These are phyloP conservation scores for Pseudomyrmex gracilis DNA, from an alignment of 1,140 invertebrate genomes.

Conservation along the genomic window DNA sequence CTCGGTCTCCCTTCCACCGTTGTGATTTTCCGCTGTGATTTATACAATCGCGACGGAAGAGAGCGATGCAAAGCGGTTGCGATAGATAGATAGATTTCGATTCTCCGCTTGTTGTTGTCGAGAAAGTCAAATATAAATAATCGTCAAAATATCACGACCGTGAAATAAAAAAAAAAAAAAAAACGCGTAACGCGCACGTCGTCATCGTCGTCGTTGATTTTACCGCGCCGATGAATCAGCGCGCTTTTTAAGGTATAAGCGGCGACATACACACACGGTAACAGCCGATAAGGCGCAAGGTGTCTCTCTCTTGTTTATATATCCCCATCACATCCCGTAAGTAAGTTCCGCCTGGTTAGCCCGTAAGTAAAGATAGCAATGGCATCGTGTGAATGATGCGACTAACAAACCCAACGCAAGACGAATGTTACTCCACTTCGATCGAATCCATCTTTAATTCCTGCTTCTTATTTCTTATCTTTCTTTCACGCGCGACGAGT, in stretches of 20 bases:
- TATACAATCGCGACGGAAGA: slow-evolving; percentile 41
- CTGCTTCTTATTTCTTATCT: no score
- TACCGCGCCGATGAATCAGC: slow-evolving; percentile 54
- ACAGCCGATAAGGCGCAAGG: slow-evolving; percentile 46
- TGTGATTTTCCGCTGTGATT: slow-evolving; percentile 61
- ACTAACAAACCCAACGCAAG: not conserved
- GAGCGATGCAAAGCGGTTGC: slow-evolving; percentile 50
- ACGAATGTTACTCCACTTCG: not conserved
- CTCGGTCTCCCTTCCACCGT: not conserved
- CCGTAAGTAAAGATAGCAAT: slow-evolving; percentile 10
- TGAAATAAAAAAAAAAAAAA: no score
- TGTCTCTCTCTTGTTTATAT: slow-evolving; percentile 30
- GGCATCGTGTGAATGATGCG: slow-evolving; percentile 1
- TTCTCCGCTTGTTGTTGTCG: slow-evolving; percentile 9
- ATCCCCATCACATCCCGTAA: slow-evolving; percentile 43
- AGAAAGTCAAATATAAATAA: no score
- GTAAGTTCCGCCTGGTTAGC: slow-evolving; percentile 45
- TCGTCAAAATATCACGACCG: not conserved
- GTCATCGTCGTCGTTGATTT: slow-evolving; percentile 21
- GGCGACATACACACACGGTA: slow-evolving; percentile 15
- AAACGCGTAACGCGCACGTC: no score
- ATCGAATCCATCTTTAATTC: no score
- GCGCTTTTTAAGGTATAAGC: slow-evolving; percentile 43
- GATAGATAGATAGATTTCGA: slow-evolving; percentile 44
- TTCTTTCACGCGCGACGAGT: no score